A percentile compares a stretch with the other conserved stretches of the same genome.
Evolutionary conservation across 2,113 vertebrate genomes (phyloP).

Genomic region (Elephantulus edwardii): DNA sequence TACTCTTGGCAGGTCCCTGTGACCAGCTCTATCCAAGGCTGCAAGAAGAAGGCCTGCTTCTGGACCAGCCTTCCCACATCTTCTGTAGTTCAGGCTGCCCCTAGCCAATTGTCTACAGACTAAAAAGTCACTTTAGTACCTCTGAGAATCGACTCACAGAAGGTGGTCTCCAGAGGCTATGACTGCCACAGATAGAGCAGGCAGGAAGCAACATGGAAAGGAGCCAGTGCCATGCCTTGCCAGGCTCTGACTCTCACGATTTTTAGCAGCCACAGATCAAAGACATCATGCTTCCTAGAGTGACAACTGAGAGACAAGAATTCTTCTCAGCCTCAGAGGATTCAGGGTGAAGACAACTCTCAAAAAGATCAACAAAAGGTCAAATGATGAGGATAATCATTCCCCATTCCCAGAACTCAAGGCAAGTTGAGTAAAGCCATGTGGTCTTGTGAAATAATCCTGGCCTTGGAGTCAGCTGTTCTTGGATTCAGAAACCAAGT

Average conservation of each 20-base stretch:
- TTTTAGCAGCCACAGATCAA: neutral
- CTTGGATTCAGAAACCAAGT: neutral
- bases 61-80: neutral
- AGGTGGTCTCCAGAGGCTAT: neutral
- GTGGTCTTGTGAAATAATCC: neutral
- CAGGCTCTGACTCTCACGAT: neutral
- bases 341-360: neutral
- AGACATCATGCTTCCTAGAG: neutral
- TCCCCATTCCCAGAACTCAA: neutral
- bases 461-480: slow-evolving; percentile 8
- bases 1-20: slow-evolving; percentile 49
- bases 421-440: neutral
- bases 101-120: slow-evolving; percentile 23
- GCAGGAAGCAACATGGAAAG: neutral
- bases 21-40: slow-evolving; percentile 14
- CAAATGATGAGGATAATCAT: neutral
- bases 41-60: neutral
- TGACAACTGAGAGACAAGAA: neutral
- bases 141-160: neutral
- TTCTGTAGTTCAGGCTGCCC: neutral
- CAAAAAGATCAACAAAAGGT: neutral
- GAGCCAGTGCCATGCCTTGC: neutral
- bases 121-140: slow-evolving; percentile 21
- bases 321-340: neutral
- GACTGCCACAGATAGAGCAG: slow-evolving; percentile 39